phyloP scores from a whole-genome alignment of 2,797 vertebrate genomes.

The Lagocephalus sceleratus region DNA sequence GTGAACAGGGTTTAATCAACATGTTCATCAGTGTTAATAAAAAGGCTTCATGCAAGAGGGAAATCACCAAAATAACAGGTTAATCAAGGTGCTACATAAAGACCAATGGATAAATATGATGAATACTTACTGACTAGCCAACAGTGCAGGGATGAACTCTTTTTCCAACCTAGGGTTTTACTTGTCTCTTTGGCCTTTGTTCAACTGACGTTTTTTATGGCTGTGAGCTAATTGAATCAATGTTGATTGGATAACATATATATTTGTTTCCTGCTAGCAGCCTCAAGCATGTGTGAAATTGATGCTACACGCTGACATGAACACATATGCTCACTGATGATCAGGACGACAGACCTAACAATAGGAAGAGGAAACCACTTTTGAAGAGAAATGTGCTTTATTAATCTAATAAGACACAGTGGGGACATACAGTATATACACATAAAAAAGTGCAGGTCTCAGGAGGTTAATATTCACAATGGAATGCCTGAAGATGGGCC shows the following conservation, averaged over 20 bases:
- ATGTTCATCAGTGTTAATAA: too few species aligned
- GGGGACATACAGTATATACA: too few species aligned
- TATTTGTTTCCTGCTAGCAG: slow-evolving; percentile 23
- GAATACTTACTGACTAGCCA: too few species aligned
- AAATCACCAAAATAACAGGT: too few species aligned
- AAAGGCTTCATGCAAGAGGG: too few species aligned
- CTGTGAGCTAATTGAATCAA: slow-evolving; percentile 30
- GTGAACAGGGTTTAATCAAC: too few species aligned
- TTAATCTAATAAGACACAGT: too few species aligned
- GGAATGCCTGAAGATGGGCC: slow-evolving; percentile 33
- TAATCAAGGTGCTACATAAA: slow-evolving; percentile 25
- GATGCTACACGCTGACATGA: slow-evolving; percentile 25
- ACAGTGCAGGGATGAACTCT: too few species aligned
- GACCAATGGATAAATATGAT: too few species aligned
- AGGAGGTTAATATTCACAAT: slow-evolving; percentile 41
- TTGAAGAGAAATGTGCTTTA: too few species aligned
- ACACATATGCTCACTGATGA: slow-evolving; percentile 59
- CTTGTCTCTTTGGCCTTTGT: too few species aligned
- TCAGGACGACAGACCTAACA: slow-evolving; percentile 36
- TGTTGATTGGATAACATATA: slow-evolving; percentile 37
- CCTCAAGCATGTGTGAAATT: slow-evolving; percentile 33
- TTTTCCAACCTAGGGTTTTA: too few species aligned
- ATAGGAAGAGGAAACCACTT: slow-evolving; percentile 42
- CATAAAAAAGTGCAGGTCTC: not conserved
- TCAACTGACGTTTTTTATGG: slow-evolving; percentile 12